A percentile compares a stretch with the other conserved stretches of the same genome.
These are phyloP conservation scores for Phaedon cochleariae DNA, from an alignment of 2,888 invertebrate species.

Conservation along the genomic window DNA sequence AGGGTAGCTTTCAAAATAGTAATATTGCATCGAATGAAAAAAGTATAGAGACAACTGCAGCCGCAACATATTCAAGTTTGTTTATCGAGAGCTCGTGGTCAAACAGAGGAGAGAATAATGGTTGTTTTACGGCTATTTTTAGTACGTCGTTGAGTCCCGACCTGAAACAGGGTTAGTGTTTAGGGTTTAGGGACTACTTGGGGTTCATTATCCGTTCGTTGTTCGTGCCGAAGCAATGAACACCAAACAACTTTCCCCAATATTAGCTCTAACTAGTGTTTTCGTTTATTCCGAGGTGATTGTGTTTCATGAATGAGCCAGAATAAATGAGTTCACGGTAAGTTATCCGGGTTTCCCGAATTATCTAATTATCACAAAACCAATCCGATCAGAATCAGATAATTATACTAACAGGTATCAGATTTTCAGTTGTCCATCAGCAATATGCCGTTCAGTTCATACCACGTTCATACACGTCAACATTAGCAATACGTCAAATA, in stretches of 20 bases:
- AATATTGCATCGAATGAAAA: no score
- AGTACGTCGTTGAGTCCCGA: constrained; percentile 51
- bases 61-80: constrained; percentile 26
- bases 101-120: constrained; percentile 49
- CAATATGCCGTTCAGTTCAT: no score
- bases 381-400: no score
- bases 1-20: no score
- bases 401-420: no score
- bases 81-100: constrained; percentile 45
- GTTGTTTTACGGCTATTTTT: constrained; percentile 54
- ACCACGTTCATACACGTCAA: no score
- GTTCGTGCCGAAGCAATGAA: constrained; percentile 24
- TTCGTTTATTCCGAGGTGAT: constrained; percentile 3
- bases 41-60: neutral
- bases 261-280: constrained; percentile 29
- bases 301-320: neutral
- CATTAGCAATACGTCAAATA: no score
- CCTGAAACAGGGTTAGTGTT: constrained; percentile 45
- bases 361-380: no score
- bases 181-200: constrained; percentile 41
- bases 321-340: neutral
- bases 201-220: constrained; percentile 49
- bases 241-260: constrained; percentile 29
- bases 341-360: neutral
- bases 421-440: no score